phyloP scores from a whole-genome alignment of 2,888 invertebrate genomes.

The Acleris laterana region DNA sequence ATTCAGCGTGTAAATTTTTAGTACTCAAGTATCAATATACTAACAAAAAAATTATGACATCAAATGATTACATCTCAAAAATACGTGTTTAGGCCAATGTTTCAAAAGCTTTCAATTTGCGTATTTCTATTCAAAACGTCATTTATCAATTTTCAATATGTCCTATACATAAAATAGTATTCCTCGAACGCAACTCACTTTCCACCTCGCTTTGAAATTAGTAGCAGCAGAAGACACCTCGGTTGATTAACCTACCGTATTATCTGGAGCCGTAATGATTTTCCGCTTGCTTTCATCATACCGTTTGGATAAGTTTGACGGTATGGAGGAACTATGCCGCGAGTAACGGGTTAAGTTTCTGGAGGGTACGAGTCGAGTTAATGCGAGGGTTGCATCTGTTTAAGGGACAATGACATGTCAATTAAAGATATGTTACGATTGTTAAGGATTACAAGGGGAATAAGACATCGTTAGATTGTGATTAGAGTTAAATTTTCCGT shows the following conservation, averaged over 20 bases:
- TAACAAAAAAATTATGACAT: not conserved
- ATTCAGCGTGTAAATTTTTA: not conserved
- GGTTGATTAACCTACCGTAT: slow-evolving; percentile 73
- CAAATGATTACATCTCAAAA: too few species aligned
- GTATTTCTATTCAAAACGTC: too few species aligned
- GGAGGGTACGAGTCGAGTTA: slow-evolving; percentile 4
- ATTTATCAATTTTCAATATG: too few species aligned
- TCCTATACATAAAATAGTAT: not conserved
- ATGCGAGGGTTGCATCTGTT: slow-evolving; percentile 5
- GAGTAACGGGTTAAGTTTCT: slow-evolving; percentile 70
- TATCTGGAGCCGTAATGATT: slow-evolving; percentile 74
- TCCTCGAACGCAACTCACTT: slow-evolving; percentile 38
- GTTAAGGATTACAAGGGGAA: not conserved
- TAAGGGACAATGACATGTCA: not conserved
- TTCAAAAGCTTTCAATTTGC: too few species aligned
- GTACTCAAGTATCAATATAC: not conserved
- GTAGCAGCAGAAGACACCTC: slow-evolving; percentile 51
- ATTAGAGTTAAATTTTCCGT: too few species aligned
- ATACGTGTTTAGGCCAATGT: too few species aligned
- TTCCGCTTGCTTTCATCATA: slow-evolving; percentile 65
- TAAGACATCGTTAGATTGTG: too few species aligned
- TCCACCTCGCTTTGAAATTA: slow-evolving; percentile 39
- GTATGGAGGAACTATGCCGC: slow-evolving; percentile 62
- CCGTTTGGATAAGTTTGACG: slow-evolving; percentile 59
- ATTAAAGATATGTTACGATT: not conserved